Evolutionary conservation across 2,797 vertebrate species (phyloP), one percentile per base, ranked within the genome.

Genomic region (Aldrovandia affinis): DNA sequence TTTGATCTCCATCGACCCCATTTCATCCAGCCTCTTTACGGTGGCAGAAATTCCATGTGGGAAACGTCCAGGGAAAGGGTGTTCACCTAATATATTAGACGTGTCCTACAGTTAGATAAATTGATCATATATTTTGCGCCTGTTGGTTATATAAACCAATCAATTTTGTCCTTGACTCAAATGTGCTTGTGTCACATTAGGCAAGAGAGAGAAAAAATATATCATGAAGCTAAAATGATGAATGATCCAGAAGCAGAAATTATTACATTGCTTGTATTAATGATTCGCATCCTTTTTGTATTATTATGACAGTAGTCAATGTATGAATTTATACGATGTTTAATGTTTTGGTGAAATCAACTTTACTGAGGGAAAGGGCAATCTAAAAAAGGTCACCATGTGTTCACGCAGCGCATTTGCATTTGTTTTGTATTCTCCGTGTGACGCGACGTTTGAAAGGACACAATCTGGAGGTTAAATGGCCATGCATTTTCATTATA

Each of bases 371-470:
- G 92, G 93, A 90, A 93, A 94, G 92, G 93, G 90, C 91, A 93
- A 93, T 92, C 90, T 82, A 89, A 88, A 89, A 91, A 93, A 94
- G 94, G 94, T 94, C 92, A 88, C 83, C 20, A 6, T 50, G 68
- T n/a, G 18, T 30, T 55, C 39, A 57, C 75, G 73, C 54, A 57
- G 22, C n/a, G 8, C 85, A 89, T 89, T 88, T 85, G 87, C 83
- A 88, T 93, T 91, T 89, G 83, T 70, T 78, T 81, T 78, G 54
- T 79, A 52, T 65, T 85, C 84, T 75, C 36, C 65, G 61, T 77
- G 42, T 12, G 6, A 8, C 20, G 54, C 65, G 22, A 81, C 50
- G 79, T 75, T 44, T 44, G 28, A 42, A n/a, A 77, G 73, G 39
- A 47, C 65, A 59, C 80, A 81, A 77, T 81, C 54, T 59, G 68